Base-by-base conservation (phyloP, 1,140 invertebrate species). In the Drosophila sp. region DNA sequence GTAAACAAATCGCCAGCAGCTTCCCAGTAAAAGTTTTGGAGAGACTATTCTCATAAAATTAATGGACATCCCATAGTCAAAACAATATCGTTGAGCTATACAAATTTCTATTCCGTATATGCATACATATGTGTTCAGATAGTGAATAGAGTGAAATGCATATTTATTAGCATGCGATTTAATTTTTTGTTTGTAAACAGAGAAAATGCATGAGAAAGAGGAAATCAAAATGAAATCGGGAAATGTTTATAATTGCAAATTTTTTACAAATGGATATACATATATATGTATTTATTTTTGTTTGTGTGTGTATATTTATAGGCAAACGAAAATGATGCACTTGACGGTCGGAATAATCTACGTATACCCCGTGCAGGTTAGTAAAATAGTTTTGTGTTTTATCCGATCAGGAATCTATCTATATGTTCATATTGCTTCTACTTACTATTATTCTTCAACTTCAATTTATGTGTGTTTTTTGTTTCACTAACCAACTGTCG, bases 351-450 rank as follows among this genome's bases (percentile, higher is more conserved):
- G 33, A 78, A 63, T 32, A 64, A 66, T 41, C 10, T 47, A 25
- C 80, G 80, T 30, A 56, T 60, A 54, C 61, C 77, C 5, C 54
- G 84, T 69, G 71, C 80, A 76, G 84, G 84, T 89, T 71, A 44
- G 85, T 87, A 86, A 17, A 1, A 27, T 32, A 35, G 56, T 35
- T 62, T 11, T 62, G 11, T 63, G n/a, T 63, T 29, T 55, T 38
- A n/a, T 57, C 11, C 17, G 11, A 50, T 23, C 41, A 27, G 23
- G 29, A 65, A 70, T 29, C 29, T 50, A 73, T 75, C 5, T 54
- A 60, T 56, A 65, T 44, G 3, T 38, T 38, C 17, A 40, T 54
- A 33, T 54, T 69, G 23, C 44, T 33, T 57, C 23, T 62, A 32
- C 60, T 69, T 69, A 33, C 30, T 58, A 55, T 56, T 67, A 33